Percentiles rank a stretch among this genome's conserved stretches.
Evolutionary conservation across 2,113 vertebrate species (phyloP).

Genomic region (Xerus inauris): DNA sequence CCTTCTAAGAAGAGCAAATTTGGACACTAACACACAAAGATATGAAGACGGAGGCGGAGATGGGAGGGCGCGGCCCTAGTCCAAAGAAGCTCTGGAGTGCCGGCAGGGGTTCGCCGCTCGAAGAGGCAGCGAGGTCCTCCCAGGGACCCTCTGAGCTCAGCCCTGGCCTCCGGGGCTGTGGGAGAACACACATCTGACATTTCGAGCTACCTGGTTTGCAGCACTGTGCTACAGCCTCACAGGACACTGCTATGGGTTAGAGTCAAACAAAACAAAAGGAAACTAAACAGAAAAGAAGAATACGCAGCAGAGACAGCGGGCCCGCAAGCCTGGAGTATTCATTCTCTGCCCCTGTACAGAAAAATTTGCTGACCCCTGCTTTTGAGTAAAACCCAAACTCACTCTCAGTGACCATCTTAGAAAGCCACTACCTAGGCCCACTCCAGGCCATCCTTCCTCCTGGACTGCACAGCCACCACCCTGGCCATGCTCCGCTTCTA

Average conservation of each 20-base stretch:
- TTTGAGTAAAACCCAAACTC: background rate
- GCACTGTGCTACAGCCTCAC: fast-evolving
- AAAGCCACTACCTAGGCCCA: background rate
- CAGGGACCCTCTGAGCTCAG: background rate
- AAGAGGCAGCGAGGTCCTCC: fast-evolving
- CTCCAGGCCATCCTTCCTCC: background rate
- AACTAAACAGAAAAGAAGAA: background rate
- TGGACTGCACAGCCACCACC: background rate
- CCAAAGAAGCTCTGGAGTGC: background rate
- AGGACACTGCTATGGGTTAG: background rate
- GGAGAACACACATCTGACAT: too few species aligned
- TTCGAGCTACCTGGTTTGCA: background rate
- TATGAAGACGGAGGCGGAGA: background rate
- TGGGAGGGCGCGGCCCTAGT: fast-evolving
- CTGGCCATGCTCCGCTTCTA: background rate
- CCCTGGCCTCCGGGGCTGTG: background rate
- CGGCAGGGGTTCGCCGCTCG: fast-evolving
- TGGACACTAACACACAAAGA: background rate
- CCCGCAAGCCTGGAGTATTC: fast-evolving
- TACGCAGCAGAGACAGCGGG: background rate
- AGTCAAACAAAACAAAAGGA: background rate
- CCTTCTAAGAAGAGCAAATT: background rate
- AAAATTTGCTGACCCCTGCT: background rate
- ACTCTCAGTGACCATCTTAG: background rate
- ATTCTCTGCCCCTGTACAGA: background rate